Evolutionary conservation across 2,113 vertebrate genomes (phyloP).

Genomic region (Helogale parvula): DNA sequence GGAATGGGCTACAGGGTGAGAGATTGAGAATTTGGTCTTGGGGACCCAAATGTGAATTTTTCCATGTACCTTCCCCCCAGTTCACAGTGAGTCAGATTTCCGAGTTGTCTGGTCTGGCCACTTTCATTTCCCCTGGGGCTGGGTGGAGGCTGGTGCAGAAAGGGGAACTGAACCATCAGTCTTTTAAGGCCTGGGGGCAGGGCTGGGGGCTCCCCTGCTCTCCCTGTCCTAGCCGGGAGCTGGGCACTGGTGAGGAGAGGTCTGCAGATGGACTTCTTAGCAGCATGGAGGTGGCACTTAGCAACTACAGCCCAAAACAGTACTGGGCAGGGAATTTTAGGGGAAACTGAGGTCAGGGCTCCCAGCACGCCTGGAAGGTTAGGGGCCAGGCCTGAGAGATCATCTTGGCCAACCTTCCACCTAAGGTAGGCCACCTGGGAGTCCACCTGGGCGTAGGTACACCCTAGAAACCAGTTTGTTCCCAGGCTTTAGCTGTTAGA

Average conservation of each 20-base stretch:
- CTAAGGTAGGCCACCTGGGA: background rate
- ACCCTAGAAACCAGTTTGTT: background rate
- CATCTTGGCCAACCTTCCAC: background rate
- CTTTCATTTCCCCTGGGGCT: constrained; percentile 79
- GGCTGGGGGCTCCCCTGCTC: background rate
- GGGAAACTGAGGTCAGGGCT: constrained; percentile 4
- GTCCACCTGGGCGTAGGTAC: background rate
- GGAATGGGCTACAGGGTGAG: background rate
- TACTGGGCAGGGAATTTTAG: background rate
- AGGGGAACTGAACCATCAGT: constrained; percentile 67
- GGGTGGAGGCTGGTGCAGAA: constrained; percentile 68
- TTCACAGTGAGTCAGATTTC: constrained; percentile 62
- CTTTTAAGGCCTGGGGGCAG: constrained; percentile 28
- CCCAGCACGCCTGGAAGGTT: background rate
- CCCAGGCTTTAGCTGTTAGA: background rate
- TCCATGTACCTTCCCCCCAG: background rate
- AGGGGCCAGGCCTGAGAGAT: background rate
- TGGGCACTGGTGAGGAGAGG: background rate
- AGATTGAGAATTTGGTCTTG: background rate
- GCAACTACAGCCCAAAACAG: background rate
- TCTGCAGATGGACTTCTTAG: background rate
- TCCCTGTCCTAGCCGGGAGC: background rate
- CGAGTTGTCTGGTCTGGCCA: background rate
- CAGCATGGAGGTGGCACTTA: background rate
- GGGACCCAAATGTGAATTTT: background rate